Conservation (phyloP, 2,888 invertebrate genomes). For the Watsonalla cultraria region DNA sequence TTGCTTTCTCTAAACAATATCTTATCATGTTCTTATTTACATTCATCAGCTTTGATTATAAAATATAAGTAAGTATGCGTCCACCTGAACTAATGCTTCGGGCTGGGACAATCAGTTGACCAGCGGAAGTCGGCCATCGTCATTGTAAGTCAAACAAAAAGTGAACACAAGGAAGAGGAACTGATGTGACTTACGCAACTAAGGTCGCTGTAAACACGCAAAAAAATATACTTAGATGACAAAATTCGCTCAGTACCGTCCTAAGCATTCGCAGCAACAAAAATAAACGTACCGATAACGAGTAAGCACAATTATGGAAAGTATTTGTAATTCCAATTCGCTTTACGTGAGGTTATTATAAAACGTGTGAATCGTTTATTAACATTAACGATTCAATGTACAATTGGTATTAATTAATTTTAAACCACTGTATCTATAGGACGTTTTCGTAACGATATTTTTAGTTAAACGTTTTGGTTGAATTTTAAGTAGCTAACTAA, state of each 20-base stretch:
- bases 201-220: slow-evolving; percentile 48
- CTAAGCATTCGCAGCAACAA: slow-evolving; percentile 5
- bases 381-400: not conserved
- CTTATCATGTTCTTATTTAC: not conserved
- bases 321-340: not conserved
- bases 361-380: not conserved
- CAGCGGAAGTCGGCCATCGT: slow-evolving; percentile 48
- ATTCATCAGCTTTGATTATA: not conserved
- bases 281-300: not conserved
- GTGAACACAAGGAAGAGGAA: slow-evolving; percentile 63
- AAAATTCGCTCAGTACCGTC: slow-evolving; percentile 35
- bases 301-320: not conserved
- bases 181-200: slow-evolving; percentile 57
- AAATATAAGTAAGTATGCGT: not conserved
- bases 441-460: too few species aligned
- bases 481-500: too few species aligned
- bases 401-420: too few species aligned
- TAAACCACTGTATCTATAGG: too few species aligned
- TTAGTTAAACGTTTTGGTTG: too few species aligned
- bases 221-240: slow-evolving; percentile 42
- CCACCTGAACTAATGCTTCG: too few species aligned
- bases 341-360: not conserved
- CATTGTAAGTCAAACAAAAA: slow-evolving; percentile 36
- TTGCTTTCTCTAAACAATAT: not conserved
- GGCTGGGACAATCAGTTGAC: slow-evolving; percentile 28